Evolutionary conservation across 2,113 vertebrate genomes (phyloP), one percentile per base, ranked within the genome.

Genomic region (Harpagus bidentatus): DNA sequence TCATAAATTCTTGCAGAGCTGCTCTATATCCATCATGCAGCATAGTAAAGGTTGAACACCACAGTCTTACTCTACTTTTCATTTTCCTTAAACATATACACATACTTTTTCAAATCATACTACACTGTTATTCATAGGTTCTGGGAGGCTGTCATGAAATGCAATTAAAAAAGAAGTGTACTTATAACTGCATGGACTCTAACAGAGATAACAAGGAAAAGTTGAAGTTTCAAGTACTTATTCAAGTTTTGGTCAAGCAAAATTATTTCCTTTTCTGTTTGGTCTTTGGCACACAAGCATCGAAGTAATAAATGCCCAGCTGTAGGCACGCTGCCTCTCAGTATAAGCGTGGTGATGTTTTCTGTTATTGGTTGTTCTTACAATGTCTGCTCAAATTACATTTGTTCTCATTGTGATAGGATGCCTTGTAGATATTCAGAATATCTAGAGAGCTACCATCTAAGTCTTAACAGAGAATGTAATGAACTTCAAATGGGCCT

Each of bases 1-100:
- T 95, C 92, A 94, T 96, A 95, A 95, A 97, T 94, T 91, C 77
- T 91, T 87, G 50, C 40, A 76, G 53, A 95, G 88, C 81, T 70
- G 83, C 70, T 95, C 86, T 88, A 91, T 86, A 94, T 96, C 91
- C 83, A 89, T 97, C 93, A 94, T 76, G 28, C 66, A 76, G 61
- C 32, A 79, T n/a, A 83, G 82, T 56, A 94, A 92, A 88, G 50
- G 79, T 90, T 95, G 86, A 90, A 85, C 36, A 85, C 40, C 13
- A 36, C 15, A 31, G 73, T 47, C 80, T 89, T 61, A 95, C 13
- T 58, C 73, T 87, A 85, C 91, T 97, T 97, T 95, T 96, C 56
- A 90, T 92, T 93, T 95, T 95, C 47, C 53, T 94, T 95, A 79
- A 95, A 91, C 45, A 47, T 84, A 94, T 91, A 86, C 73, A 89